phyloP scores from a whole-genome alignment of 2,113 vertebrate genomes.

The Ginglymostoma cirratum region DNA sequence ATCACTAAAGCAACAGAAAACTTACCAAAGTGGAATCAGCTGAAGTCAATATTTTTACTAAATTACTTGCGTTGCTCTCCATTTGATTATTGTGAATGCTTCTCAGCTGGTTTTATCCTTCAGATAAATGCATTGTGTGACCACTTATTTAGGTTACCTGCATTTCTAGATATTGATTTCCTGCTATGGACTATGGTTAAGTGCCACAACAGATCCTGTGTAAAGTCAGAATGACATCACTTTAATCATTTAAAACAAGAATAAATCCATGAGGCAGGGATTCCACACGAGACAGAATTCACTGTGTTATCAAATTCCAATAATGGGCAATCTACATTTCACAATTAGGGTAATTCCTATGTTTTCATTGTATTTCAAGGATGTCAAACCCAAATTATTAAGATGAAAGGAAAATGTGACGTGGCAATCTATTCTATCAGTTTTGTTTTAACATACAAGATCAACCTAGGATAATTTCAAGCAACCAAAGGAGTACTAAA shows the following conservation, averaged over 20 bases:
- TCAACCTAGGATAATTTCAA: not conserved
- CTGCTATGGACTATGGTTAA: not conserved
- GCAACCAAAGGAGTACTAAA: not conserved
- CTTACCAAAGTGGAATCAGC: constrained; percentile 16
- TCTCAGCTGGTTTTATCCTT: constrained; percentile 18
- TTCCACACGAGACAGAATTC: not conserved
- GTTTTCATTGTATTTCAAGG: not conserved
- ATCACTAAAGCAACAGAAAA: constrained; percentile 14
- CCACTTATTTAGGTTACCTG: constrained; percentile 11
- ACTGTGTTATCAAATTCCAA: constrained; percentile 11
- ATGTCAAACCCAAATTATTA: not conserved
- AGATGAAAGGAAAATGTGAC: constrained; percentile 19
- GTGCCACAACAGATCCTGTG: not conserved
- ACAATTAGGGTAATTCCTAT: not conserved
- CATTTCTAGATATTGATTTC: constrained; percentile 1
- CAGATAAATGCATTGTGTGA: not conserved
- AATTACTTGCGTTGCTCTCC: not conserved
- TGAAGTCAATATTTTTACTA: constrained; percentile 12
- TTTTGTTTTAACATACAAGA: not conserved
- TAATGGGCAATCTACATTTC: not conserved
- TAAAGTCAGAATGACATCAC: not conserved
- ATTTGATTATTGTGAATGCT: constrained; percentile 20
- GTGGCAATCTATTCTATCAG: not conserved
- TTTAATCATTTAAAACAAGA: not conserved
- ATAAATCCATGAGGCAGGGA: not conserved